Evolutionary conservation across 2,797 vertebrate species (phyloP).

Genomic region (Tympanoctomys barrerae): DNA sequence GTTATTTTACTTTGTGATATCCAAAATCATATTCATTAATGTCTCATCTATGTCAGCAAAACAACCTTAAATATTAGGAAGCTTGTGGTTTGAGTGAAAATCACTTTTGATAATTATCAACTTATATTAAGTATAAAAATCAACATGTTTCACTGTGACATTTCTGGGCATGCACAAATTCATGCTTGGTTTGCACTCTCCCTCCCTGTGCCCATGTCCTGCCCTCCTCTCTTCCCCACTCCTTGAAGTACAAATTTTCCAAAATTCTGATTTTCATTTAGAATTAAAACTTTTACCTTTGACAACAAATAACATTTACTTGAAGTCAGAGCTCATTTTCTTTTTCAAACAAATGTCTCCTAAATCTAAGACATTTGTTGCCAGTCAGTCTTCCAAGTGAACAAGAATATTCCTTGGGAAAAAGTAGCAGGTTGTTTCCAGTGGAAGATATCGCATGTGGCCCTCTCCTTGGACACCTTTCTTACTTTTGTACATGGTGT

Average conservation of each 20-base stretch:
- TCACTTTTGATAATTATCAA: not conserved
- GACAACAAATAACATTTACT: not conserved
- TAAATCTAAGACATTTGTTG: not conserved
- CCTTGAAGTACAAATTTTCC: not conserved
- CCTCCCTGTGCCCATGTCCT: not conserved
- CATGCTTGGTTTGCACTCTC: not conserved
- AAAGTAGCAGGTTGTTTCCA: not conserved
- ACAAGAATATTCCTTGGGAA: not conserved
- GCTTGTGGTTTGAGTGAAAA: not conserved
- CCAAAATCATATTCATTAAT: not conserved
- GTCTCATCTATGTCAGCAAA: not conserved
- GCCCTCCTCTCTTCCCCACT: not conserved
- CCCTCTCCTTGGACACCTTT: not conserved
- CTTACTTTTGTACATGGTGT: not conserved
- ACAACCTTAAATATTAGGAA: not conserved
- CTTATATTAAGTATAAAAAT: not conserved
- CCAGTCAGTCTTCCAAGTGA: not conserved
- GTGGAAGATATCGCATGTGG: not conserved
- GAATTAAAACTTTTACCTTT: constrained; percentile 9
- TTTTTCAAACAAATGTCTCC: constrained; percentile 22
- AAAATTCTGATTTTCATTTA: constrained; percentile 47
- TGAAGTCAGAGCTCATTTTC: not conserved
- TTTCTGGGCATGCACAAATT: not conserved
- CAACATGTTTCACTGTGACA: not conserved
- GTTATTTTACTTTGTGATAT: not conserved